Conservation (phyloP, 2,888 invertebrate species). For the Apocheima hispidaria region DNA sequence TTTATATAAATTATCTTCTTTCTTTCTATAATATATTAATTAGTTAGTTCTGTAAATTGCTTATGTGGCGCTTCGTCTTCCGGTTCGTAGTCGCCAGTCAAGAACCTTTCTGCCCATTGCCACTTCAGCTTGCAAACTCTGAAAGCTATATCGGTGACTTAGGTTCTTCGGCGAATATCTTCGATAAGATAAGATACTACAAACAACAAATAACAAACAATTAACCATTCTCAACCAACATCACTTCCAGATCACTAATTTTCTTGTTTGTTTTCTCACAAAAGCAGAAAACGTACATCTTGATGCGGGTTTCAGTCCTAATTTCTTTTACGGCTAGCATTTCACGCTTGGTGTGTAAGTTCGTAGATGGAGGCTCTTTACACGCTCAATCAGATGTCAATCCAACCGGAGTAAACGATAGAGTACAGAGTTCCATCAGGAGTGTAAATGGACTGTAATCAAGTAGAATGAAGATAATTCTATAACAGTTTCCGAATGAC, state of each 20-base stretch:
- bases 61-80: too few relatives aligned
- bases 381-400: slow-evolving; percentile 20
- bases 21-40: too few relatives aligned
- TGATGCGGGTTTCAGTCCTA: slow-evolving; percentile 20
- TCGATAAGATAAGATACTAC: too few relatives aligned
- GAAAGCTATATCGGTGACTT: too few relatives aligned
- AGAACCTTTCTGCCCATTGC: too few relatives aligned
- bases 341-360: slow-evolving; percentile 18
- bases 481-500: neutral
- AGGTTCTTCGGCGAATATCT: too few relatives aligned
- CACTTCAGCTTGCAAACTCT: too few relatives aligned
- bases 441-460: slow-evolving; percentile 1
- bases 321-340: slow-evolving; percentile 22
- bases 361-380: slow-evolving; percentile 1
- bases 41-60: too few relatives aligned
- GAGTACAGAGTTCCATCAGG: slow-evolving; percentile 4
- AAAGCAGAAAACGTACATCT: slow-evolving; percentile 21
- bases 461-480: neutral
- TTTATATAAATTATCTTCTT: too few relatives aligned
- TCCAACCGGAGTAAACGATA: slow-evolving; percentile 13
- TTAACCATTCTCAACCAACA: slow-evolving; percentile 14
- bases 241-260: slow-evolving; percentile 29
- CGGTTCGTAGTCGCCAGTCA: too few relatives aligned
- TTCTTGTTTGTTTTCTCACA: slow-evolving; percentile 28
- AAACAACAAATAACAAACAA: slow-evolving; percentile 1